phyloP scores from a whole-genome alignment of 2,888 invertebrate species.

The Hartigia nigra region DNA sequence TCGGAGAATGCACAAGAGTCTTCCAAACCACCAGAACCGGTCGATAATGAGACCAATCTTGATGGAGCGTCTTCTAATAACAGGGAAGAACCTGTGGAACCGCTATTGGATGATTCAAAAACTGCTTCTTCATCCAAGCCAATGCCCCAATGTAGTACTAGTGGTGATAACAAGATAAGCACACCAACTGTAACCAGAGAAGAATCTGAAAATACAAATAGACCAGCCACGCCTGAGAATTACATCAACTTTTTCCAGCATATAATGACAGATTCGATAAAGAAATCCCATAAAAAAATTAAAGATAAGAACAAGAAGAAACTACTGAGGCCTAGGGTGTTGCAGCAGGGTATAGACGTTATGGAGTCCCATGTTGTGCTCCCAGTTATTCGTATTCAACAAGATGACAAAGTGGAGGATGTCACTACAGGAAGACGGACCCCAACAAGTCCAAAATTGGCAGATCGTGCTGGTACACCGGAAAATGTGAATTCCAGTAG shows the following conservation, averaged over 20 bases:
- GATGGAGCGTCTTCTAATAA: not conserved
- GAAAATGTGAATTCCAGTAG: slow-evolving; percentile 57
- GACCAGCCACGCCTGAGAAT: slow-evolving; percentile 51
- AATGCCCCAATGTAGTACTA: not conserved
- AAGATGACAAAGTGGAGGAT: not conserved
- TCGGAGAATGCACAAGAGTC: not conserved
- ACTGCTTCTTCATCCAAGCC: not conserved
- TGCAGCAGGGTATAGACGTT: slow-evolving; percentile 6
- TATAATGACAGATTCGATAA: slow-evolving; percentile 52
- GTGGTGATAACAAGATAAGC: not conserved
- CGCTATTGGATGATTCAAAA: not conserved
- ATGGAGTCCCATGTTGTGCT: not conserved
- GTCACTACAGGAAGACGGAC: not conserved
- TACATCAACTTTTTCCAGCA: slow-evolving; percentile 42
- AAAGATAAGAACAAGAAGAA: slow-evolving; percentile 50
- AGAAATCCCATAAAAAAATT: slow-evolving; percentile 56
- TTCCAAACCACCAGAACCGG: not conserved
- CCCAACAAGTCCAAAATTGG: not conserved
- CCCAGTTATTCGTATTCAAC: not conserved
- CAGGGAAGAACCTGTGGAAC: not conserved
- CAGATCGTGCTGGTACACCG: slow-evolving; percentile 49
- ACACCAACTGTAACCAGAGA: not conserved
- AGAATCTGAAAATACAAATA: slow-evolving; percentile 7
- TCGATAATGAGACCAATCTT: not conserved
- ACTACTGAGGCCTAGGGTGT: slow-evolving; percentile 38